A percentile compares a stretch with the other conserved stretches of the same genome.
phyloP scores from a whole-genome alignment of 2,888 invertebrate genomes.

The Tupiocoris notatus region DNA sequence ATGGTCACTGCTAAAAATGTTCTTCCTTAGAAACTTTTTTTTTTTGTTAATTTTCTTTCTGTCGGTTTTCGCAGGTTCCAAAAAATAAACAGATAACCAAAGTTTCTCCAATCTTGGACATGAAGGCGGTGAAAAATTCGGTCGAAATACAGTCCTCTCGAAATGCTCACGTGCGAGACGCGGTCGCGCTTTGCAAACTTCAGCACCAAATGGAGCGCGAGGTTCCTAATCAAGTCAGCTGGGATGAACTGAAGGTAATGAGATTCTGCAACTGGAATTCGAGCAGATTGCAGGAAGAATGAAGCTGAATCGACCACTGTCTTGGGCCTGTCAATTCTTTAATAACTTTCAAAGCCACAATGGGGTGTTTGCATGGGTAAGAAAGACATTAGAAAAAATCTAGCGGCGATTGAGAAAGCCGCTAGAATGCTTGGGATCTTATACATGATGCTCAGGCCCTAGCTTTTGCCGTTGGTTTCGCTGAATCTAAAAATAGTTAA shows the following conservation, averaged over 20 bases:
- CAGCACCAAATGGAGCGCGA: constrained; percentile 49
- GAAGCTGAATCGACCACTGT: too few relatives aligned
- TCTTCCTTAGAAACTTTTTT: constrained; percentile 8
- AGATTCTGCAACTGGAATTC: too few relatives aligned
- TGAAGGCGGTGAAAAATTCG: constrained; percentile 60
- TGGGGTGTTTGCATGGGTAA: too few relatives aligned
- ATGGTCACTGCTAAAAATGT: neutral
- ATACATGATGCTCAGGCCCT: too few relatives aligned
- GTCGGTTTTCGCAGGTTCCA: constrained; percentile 51
- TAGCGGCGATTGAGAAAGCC: too few relatives aligned
- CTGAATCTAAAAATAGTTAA: too few relatives aligned
- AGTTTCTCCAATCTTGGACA: constrained; percentile 57
- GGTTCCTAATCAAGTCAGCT: constrained; percentile 45
- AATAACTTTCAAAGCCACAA: too few relatives aligned
- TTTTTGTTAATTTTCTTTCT: constrained; percentile 1
- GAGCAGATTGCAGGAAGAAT: too few relatives aligned
- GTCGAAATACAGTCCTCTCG: constrained; percentile 57
- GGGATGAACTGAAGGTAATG: constrained; percentile 56
- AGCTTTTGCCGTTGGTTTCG: neutral
- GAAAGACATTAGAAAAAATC: too few relatives aligned
- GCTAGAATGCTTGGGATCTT: too few relatives aligned
- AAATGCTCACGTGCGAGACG: constrained; percentile 72
- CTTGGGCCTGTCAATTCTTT: too few relatives aligned
- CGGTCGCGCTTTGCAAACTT: constrained; percentile 67
- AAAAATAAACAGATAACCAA: constrained; percentile 52